Evolutionary conservation across 1,140 invertebrate genomes (phyloP), one percentile per base, ranked within the genome.

Genomic region (Bombus balteatus): DNA sequence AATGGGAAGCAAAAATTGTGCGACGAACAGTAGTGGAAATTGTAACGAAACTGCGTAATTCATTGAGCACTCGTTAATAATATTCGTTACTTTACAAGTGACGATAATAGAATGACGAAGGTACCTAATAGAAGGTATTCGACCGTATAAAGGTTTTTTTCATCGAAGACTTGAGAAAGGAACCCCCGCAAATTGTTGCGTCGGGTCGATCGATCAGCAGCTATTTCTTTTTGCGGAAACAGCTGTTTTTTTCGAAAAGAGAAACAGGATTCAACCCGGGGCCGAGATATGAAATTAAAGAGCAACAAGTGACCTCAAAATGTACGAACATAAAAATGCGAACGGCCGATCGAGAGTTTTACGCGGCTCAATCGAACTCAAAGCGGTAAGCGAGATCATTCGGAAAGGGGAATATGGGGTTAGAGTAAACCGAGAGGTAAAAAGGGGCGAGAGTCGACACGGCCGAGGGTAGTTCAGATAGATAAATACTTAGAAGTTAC

Each of bases 271-370:
- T 75, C 68, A 68, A 59, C 34, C 65, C 10, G 53, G 41, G 37
- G 62, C 13, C n/a, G 43, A 47, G 68, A 59, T 74, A 87, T 86
- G 89, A 93, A 93, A 93, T 94, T 94, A 95, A 94, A 94, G 93
- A 94, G 95, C 94, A 95, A 95, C 94, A 95, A 95, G 94, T 95
- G 94, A 94, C 93, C 92, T 94, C 93, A 95, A 95, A 88, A 82
- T 83, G 53, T 25, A 62, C 65, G 91, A 90, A 87, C 89, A 92
- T 94, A 94, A 95, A 94, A 94, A 94, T 94, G 93, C 92, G 91
- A 91, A 92, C 91, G 94, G 91, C 84, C 92, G 94, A 95, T 94
- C 92, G 94, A 93, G 93, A 94, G 92, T 93, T 94, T 94, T 87
- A 90, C 92, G 90, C 92, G 92, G 91, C 91, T 89, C 90, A 88